phyloP scores from a whole-genome alignment of 2,113 vertebrate species.

The Ctenodactylus gundi region DNA sequence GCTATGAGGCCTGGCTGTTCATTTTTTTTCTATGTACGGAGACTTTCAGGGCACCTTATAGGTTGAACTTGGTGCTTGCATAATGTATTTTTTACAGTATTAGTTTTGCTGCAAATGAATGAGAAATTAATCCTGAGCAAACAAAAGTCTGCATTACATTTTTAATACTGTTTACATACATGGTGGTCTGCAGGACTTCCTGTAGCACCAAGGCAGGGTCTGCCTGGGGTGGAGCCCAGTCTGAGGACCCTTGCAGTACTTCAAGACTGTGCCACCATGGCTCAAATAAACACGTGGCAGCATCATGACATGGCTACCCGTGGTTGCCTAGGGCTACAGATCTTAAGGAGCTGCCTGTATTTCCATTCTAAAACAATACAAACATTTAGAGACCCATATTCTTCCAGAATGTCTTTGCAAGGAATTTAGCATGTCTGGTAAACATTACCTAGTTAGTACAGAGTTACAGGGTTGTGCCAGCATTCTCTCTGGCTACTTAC shows the following conservation, averaged over 20 bases:
- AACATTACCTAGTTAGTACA: neutral
- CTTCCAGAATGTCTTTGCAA: neutral
- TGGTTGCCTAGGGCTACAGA: neutral
- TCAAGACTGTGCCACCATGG: neutral
- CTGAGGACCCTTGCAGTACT: neutral
- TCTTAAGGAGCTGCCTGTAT: neutral
- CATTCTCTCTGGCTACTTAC: neutral
- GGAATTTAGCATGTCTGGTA: neutral
- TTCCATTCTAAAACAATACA: neutral
- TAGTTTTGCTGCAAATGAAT: no score
- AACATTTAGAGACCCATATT: neutral
- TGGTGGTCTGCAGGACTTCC: no score
- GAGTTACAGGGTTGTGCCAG: neutral
- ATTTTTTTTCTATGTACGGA: no score
- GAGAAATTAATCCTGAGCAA: no score
- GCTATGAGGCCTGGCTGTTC: no score
- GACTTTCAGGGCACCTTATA: no score
- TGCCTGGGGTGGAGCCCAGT: neutral
- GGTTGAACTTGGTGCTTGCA: no score
- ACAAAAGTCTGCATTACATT: no score
- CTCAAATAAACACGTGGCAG: neutral
- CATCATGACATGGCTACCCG: neutral
- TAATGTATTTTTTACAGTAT: no score
- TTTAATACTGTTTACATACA: no score
- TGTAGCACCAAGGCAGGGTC: no score